Evolutionary conservation across 2,888 invertebrate species (phyloP), one percentile per base, ranked within the genome.

Genomic region (Eudemis profundana): DNA sequence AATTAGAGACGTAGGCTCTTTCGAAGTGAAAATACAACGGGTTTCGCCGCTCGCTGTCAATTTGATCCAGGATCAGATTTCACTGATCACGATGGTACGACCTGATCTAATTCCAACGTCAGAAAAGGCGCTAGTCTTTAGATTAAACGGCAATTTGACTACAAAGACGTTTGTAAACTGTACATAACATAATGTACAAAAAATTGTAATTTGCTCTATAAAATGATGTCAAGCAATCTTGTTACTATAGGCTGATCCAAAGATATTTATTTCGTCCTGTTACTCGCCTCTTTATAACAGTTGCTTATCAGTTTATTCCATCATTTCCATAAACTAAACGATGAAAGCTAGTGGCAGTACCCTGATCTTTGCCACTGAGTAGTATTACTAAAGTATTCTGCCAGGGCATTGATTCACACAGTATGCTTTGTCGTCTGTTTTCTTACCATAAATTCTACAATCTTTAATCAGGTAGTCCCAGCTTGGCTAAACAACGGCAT

Each of bases 1-100:
- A 57, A 64, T 64, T 64, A 64, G 50, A 57, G 57, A 36, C 36
- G 14, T 14, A 51, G 56, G 57, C 50, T 63, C 62, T 47, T 53
- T 54, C 47, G 14, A 57, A 46, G 51, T 38, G 64, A 51, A 59
- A 51, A 51, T 51, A 59, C 57, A 50, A 59, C 64, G 44, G 42
- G 64, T 64, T 59, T 51, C 47, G 57, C 36, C 57, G 50, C 33
- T 38, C 44, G 47, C 64, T 44, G 44, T 57, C 57, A 64, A 36
- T 59, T 44, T 44, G 46, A 44, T 21, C 44, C 47, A 51, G 64
- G 57, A 59, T 64, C 57, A 44, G 64, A 57, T 64, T 64, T 44
- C 64, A 59, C 64, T 46, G 10, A 42, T 42, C 33, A 23, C 33
- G 21, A 14, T 61, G 42, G 50, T 56, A 56, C n/a, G 62, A 49